Percentiles rank a stretch among this genome's conserved stretches.
Conservation (phyloP, 2,888 invertebrate genomes). For the Tinea semifulvella region DNA sequence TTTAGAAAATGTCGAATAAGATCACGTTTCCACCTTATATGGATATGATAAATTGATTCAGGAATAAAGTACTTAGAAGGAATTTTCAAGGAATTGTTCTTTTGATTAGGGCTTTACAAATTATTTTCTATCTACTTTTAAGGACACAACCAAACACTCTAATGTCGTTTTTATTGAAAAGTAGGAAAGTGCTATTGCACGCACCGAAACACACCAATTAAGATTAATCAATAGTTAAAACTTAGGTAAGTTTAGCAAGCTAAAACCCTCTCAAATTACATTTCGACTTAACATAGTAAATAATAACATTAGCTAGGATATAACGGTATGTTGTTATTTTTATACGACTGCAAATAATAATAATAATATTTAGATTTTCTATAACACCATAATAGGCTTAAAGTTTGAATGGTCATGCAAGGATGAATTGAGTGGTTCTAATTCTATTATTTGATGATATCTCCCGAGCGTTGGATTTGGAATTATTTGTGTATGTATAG, state of each 20-base stretch:
- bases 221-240: constrained; percentile 28
- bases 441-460: constrained; percentile 3
- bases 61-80: constrained; percentile 28
- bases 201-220: constrained; percentile 58
- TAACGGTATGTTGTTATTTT: constrained; percentile 61
- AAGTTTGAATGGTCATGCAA: constrained; percentile 25
- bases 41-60: background rate
- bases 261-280: constrained; percentile 44
- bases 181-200: constrained; percentile 65
- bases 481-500: constrained; percentile 3
- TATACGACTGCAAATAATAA: constrained; percentile 58
- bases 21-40: too few species aligned
- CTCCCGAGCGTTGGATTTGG: constrained; percentile 3
- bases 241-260: constrained; percentile 41
- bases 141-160: constrained; percentile 3
- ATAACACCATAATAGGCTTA: constrained; percentile 44
- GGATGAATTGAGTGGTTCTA: constrained; percentile 22
- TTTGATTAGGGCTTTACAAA: constrained; percentile 8
- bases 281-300: constrained; percentile 51
- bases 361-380: constrained; percentile 58
- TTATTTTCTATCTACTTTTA: constrained; percentile 8
- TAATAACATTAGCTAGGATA: constrained; percentile 30
- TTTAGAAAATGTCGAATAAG: too few species aligned
- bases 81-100: constrained; percentile 33
- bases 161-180: constrained; percentile 39